Evolutionary conservation across 2,888 invertebrate genomes (phyloP).

Genomic region (Camponotus fellah): DNA sequence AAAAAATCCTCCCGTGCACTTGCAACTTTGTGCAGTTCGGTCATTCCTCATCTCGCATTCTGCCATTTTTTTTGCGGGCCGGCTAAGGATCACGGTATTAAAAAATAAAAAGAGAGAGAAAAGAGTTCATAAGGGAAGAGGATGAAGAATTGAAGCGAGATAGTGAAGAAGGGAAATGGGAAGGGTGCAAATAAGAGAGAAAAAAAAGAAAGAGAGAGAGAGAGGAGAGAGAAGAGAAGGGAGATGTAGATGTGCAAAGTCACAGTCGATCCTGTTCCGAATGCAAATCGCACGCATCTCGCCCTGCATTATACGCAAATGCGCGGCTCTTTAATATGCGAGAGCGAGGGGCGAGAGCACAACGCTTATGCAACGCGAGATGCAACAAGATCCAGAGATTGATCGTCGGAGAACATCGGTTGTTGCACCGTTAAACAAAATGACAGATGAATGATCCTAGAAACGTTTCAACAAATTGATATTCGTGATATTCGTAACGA

Average conservation of each 20-base stretch:
- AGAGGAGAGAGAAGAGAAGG: not conserved
- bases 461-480: not conserved
- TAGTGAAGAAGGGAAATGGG: conserved; percentile 32
- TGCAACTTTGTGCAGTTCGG: conserved; percentile 47
- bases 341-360: conserved; percentile 29
- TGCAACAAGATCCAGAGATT: not conserved
- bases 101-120: conserved; percentile 3
- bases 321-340: conserved; percentile 51
- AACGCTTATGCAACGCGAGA: conserved; percentile 54
- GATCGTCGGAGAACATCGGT: not conserved
- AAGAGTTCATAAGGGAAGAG: conserved; percentile 13
- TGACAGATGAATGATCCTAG: not conserved
- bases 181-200: not conserved
- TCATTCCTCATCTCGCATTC: conserved; percentile 35
- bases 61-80: conserved; percentile 12
- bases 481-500: not conserved
- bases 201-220: not conserved
- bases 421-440: conserved; percentile 1
- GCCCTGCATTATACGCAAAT: conserved; percentile 63
- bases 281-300: conserved; percentile 68
- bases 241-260: conserved; percentile 54
- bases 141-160: conserved; percentile 35
- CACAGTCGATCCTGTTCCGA: conserved; percentile 58
- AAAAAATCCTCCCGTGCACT: conserved; percentile 15
- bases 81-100: conserved; percentile 20